Base-by-base conservation (phyloP, 2,797 vertebrate genomes). In the Huso huso region DNA sequence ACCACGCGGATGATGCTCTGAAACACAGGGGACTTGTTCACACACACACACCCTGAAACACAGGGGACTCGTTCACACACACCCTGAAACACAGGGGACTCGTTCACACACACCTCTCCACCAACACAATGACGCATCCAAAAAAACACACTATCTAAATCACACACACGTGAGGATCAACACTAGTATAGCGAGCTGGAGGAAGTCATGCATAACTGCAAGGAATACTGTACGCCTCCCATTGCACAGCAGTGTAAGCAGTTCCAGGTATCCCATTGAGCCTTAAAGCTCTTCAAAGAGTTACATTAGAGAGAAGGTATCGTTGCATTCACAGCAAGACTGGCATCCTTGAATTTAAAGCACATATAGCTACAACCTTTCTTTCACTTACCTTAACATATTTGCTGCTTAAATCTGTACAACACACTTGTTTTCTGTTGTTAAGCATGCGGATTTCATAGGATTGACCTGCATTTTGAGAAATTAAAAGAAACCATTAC, bases 401-500 rank as follows among this genome's bases (percentile, higher is more conserved):
- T 86, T 93, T 97, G 82, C 88, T 93, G 89, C 90, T 93, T 88
- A 93, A 86, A 89, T 95, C 93, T 86, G 93, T 90, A 88, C 90
- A 95, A 81, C 93, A 93, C 89, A 89, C 91, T 85, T 95, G 88
- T 89, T 96, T 96, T 87, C 92, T 90, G 88, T 91, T 91, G 81
- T 95, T 94, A 82, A 97, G 89, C 82, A 98, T 89, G 81, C 92
- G 91, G 82, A 97, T 95, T 94, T 98, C 95, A 75, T 98, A 98
- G 82, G 93, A 95, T 84, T 97, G 95, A 93, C 95, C 95, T 97
- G 88, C 81, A 86, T 85, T 82, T 84, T 81, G 82, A 83, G 78
- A 83, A 76, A 88, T 84, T 82, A 81, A 85, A 84, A 80, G 78
- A 86, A 76, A 80, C 67, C 77, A 82, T 84, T 83, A 81, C 80